These are phyloP conservation scores for Lepidostoma basale DNA, from an alignment of 1,140 invertebrate genomes.

Conservation along the genomic window DNA sequence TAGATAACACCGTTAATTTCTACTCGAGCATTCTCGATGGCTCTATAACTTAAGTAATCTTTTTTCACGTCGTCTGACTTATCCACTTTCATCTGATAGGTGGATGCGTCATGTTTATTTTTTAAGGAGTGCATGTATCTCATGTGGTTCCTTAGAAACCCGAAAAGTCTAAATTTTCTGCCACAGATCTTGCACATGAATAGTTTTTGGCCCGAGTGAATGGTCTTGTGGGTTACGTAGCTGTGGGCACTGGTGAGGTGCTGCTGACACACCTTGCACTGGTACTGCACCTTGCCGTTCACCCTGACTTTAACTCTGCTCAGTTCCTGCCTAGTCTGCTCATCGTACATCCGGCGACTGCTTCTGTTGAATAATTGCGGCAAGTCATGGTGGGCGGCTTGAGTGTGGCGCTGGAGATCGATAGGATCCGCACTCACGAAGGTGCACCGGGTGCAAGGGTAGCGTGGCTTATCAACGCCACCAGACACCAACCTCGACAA, in stretches of 20 bases:
- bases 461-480: background rate
- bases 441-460: slow-evolving; percentile 35
- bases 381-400: slow-evolving; percentile 20
- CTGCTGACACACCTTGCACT: slow-evolving; percentile 38
- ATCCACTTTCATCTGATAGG: no score
- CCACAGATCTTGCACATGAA: slow-evolving; percentile 47
- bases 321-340: slow-evolving; percentile 45
- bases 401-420: slow-evolving; percentile 32
- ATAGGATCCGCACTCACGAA: slow-evolving; percentile 8
- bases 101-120: slow-evolving; percentile 28
- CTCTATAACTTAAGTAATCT: slow-evolving; percentile 51
- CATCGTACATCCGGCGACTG: slow-evolving; percentile 38
- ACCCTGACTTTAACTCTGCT: slow-evolving; percentile 55
- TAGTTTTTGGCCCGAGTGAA: slow-evolving; percentile 44
- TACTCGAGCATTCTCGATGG: slow-evolving; percentile 54
- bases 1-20: slow-evolving; percentile 58
- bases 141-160: slow-evolving; percentile 45
- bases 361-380: slow-evolving; percentile 44
- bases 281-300: slow-evolving; percentile 57
- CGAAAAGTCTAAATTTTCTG: slow-evolving; percentile 40
- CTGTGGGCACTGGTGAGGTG: slow-evolving; percentile 36
- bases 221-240: slow-evolving; percentile 36
- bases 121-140: slow-evolving; percentile 41
- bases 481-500: slow-evolving; percentile 15
- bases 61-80: background rate